Evolutionary conservation across 2,888 invertebrate species (phyloP).

Genomic region (Phymatocera aterrima): DNA sequence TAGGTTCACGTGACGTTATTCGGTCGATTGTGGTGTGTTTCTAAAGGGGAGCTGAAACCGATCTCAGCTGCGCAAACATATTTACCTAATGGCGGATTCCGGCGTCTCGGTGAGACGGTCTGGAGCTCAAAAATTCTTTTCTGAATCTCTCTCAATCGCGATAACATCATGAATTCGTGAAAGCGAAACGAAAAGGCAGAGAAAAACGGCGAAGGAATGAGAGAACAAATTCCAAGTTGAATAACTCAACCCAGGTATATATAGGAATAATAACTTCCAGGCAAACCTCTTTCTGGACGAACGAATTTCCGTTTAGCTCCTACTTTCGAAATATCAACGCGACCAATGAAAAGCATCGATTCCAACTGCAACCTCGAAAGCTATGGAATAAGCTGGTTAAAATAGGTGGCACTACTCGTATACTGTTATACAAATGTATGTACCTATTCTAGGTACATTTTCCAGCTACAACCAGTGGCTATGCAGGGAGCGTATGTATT

Average conservation of each 20-base stretch:
- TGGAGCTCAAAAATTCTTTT: neutral
- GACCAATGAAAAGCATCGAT: neutral
- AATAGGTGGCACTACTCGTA: neutral
- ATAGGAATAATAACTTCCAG: neutral
- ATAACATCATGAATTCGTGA: neutral
- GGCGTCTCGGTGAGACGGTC: neutral
- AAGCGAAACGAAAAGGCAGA: neutral
- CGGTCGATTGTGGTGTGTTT: constrained; percentile 8
- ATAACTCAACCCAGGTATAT: constrained; percentile 3
- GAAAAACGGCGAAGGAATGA: neutral
- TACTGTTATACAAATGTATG: neutral
- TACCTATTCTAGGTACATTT: neutral
- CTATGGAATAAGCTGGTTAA: neutral
- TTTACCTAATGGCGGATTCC: constrained; percentile 6
- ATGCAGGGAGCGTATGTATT: neutral
- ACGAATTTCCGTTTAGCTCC: neutral
- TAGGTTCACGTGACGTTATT: neutral
- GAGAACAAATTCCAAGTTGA: neutral
- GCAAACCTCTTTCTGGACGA: neutral
- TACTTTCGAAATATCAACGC: neutral
- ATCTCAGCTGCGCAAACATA: constrained; percentile 22
- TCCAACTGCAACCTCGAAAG: neutral
- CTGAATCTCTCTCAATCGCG: neutral
- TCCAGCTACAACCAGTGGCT: neutral
- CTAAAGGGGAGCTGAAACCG: constrained; percentile 12